Evolutionary conservation across 2,113 vertebrate genomes (phyloP), one percentile per base, ranked within the genome.

Genomic region (Tympanuchus pallidicinctus): DNA sequence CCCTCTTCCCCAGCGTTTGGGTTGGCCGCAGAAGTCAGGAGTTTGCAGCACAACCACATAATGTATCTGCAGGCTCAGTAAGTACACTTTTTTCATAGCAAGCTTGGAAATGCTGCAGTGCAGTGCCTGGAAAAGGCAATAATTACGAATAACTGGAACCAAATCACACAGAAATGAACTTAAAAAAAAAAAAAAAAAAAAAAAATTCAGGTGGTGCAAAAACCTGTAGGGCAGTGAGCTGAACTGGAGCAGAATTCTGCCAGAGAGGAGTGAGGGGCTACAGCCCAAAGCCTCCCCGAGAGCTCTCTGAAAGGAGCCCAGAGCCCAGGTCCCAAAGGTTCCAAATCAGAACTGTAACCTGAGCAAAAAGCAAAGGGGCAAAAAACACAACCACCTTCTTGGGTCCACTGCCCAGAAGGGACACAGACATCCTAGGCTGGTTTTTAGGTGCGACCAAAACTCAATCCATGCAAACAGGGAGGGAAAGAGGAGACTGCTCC

Each of bases 71-170:
- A 66, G 86, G 40, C 90, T 83, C 71, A 43, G 84, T 14, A 25
- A 82, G 75, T 60, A 43, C 42, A 4, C 72, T 16, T 66, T 52
- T 88, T 84, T 47, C 88, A 64, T 21, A 42, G 72, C 43, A 61
- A 88, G 83, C 77, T 40, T 42, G 66, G 81, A 90, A 94, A 93
- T 92, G 57, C 93, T 96, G 93, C 96, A 96, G 92, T 96, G 94
- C 93, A 95, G 95, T 48, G 90, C 60, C 48, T 78, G 83, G 57
- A 66, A 42, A 40, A 92, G 48, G 71, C 43, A 21, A 48, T 15
- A 57, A 71, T 81, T 95, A 77, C 3, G 84, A 86, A 93, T 71
- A 86, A 36, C 43, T 56, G 50, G 45, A 82, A 74, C 10, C 60
- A 70, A 95, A 69, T 47, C 88, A 86, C 56, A 34, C 0, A 86